These are phyloP conservation scores for Panagrolaimus sp. DNA, from an alignment of 1,140 invertebrate species.

Conservation along the genomic window DNA sequence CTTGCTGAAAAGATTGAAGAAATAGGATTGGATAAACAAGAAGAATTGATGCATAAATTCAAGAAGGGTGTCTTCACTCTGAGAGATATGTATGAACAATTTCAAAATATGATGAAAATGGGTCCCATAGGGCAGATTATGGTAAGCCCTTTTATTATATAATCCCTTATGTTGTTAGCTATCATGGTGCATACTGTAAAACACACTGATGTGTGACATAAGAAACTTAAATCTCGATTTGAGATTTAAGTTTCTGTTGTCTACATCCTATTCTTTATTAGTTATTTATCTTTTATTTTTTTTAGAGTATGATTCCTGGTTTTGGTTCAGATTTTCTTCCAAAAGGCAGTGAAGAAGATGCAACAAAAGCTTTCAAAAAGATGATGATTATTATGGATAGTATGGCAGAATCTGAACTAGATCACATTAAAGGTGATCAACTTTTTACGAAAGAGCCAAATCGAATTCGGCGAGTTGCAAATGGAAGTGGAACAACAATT, in stretches of 20 bases:
- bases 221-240: too few relatives aligned
- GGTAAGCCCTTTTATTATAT: slow-evolving; percentile 71
- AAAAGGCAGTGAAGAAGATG: slow-evolving; percentile 97
- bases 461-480: slow-evolving; percentile 78
- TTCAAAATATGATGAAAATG: slow-evolving; percentile 99
- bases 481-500: slow-evolving; percentile 87
- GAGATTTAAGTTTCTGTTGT: too few relatives aligned
- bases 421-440: slow-evolving; percentile 91
- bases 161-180: too few relatives aligned
- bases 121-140: slow-evolving; percentile 99
- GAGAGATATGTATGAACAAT: slow-evolving; percentile 99
- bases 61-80: slow-evolving; percentile 92
- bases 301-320: slow-evolving; percentile 93
- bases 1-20: slow-evolving; percentile 98
- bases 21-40: slow-evolving; percentile 95
- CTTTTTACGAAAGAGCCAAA: slow-evolving; percentile 87
- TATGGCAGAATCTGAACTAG: slow-evolving; percentile 95
- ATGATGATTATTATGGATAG: slow-evolving; percentile 99
- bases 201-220: too few relatives aligned
- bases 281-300: slow-evolving; percentile 20
- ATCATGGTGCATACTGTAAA: too few relatives aligned
- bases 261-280: too few relatives aligned
- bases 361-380: slow-evolving; percentile 88
- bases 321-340: slow-evolving; percentile 97
- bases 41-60: slow-evolving; percentile 94